Base-by-base conservation (phyloP, 2,113 vertebrate species). In the Halcyon malimbica region DNA sequence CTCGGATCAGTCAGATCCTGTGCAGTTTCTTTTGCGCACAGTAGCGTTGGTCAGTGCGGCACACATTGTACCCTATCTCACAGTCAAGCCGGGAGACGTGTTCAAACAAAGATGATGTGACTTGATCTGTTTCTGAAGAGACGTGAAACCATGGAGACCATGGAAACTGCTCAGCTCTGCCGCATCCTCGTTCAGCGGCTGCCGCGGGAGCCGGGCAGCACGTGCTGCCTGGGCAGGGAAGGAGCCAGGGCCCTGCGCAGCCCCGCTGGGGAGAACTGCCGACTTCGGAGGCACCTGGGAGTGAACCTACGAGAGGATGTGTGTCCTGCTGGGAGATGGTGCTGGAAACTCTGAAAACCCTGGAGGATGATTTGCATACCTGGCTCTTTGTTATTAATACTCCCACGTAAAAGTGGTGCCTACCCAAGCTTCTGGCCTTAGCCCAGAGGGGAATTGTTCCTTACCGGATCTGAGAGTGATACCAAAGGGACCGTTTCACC, bases 91-190 rank as follows among this genome's bases (percentile, higher is more conserved):
- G 50, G 39, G 93, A 77, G 71, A 16, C 37, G 53, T 48, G 81
- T 84, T 87, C 93, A 76, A 77, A 86, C 92, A 94, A 68, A 95
- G 91, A 41, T 73, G 89, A 68, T 35, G 77, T 3, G 42, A 31
- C 81, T 1, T 39, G 75, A 57, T 93, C 33, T 78, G 91, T 68
- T 92, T 42, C 84, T 82, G 77, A 28, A 68, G 83, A 71, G 89
- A 42, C 0, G 3, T 44, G 93, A 94, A 94, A 95, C 93, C 91
- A 89, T 95, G 91, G 96, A 92, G 96, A 95, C 91, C 37, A 1
- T 7, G 69, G 83, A 16, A 6, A 9, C 73, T 2, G 89, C 95
- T 60, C 29, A 0, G 85, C 84, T 76, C 42, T 68, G 96, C 89
- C 6, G 16, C 83, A 41, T 53, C 88, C 74, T 13, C 0, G 18